Evolutionary conservation across 1,140 invertebrate species (phyloP), one percentile per base, ranked within the genome.

Genomic region (Oscheius sp.): DNA sequence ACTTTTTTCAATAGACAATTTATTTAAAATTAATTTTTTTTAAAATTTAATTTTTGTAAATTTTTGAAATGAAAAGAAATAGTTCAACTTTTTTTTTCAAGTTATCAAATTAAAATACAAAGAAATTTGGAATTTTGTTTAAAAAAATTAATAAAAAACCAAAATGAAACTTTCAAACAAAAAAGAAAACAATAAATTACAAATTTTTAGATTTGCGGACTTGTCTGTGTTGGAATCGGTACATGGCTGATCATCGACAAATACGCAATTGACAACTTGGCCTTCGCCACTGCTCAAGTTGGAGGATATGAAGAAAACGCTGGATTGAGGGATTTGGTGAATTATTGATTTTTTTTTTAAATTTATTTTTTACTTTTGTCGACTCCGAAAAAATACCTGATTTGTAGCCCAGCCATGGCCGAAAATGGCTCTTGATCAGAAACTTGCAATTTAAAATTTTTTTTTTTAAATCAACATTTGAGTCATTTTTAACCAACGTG

Each of bases 211-310:
- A 38, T 83, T 42, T 83, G 82, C 58, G 82, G 82, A 38, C 59
- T 82, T 23, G 78, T 84, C 29, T 83, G 82, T 68, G 59, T 83
- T 36, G 66, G 77, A 15, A 75, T 83, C 13, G 82, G 80, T 20
- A 49, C 76, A 42, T 83, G 82, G 81, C 61, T 83, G 26, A 75
- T 83, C 18, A 68, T 84, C n/a, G 82, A 83, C 62, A 79, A 77
- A 67, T 83, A 83, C 65, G 82, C 82, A 18, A 77, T 83, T 29
- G 82, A 83, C 46, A 83, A 83, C 66, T 66, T 83, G 31, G 80
- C 82, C n/a, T 46, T 65, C 23, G 82, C 82, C 23, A 82, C 82
- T 18, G 67, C 78, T 3, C 82, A 82, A 65, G 77, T 79, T 10
- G 61, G 18, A 52, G 79, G 81, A 23, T 76, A 79, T 38, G 79